These are phyloP conservation scores for Drosophila miranda DNA, from an alignment of 1,140 invertebrate species.

Conservation along the genomic window DNA sequence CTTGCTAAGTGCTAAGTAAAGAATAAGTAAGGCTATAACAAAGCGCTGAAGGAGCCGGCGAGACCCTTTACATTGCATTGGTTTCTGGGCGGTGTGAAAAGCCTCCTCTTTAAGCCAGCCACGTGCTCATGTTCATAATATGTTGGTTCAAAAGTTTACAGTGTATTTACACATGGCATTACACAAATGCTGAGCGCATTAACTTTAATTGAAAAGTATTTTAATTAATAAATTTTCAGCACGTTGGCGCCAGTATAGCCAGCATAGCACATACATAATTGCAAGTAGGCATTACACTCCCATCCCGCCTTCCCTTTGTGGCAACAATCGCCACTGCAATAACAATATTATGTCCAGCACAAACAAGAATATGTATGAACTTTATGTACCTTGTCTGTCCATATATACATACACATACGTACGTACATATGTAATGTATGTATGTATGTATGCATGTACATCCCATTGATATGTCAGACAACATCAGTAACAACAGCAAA, in stretches of 20 bases:
- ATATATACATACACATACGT: neutral
- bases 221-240: constrained; percentile 79
- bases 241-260: constrained; percentile 30
- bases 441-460: constrained; percentile 28
- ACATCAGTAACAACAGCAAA: constrained; percentile 41
- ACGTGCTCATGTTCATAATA: constrained; percentile 26
- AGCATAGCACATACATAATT: constrained; percentile 47
- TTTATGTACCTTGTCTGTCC: constrained; percentile 7
- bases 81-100: neutral
- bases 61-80: constrained; percentile 21
- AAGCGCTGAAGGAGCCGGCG: constrained; percentile 1
- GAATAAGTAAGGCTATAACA: constrained; percentile 39
- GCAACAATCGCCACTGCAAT: constrained; percentile 49
- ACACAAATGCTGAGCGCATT: constrained; percentile 76
- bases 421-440: constrained; percentile 14
- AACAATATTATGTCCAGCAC: constrained; percentile 64
- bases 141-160: constrained; percentile 48
- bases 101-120: neutral
- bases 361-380: constrained; percentile 48
- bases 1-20: constrained; percentile 46
- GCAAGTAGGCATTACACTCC: constrained; percentile 59
- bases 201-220: constrained; percentile 78
- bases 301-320: constrained; percentile 2
- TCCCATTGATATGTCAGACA: constrained; percentile 74
- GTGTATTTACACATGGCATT: constrained; percentile 67